A percentile compares a stretch with the other conserved stretches of the same genome.
Conservation (phyloP, 1,140 invertebrate species). For the Eueides isabella region DNA sequence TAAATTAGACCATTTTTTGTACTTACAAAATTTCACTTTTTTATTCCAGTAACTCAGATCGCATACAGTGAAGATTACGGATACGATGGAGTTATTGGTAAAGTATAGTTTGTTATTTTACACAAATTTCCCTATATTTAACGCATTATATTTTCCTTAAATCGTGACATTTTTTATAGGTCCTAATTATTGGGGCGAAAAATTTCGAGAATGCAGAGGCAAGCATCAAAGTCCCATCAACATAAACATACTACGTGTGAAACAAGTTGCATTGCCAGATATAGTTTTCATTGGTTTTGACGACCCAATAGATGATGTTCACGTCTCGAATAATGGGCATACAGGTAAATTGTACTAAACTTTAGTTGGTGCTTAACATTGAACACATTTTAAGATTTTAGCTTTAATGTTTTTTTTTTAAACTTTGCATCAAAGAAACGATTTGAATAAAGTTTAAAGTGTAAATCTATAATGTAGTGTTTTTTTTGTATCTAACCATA, state of each 20-base stretch:
- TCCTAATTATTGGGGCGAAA: conserved; percentile 87
- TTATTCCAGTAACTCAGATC: conserved; percentile 55
- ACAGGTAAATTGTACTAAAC: conserved; percentile 83
- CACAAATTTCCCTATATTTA: too few relatives aligned
- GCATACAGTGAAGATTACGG: conserved; percentile 67
- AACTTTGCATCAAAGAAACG: neutral
- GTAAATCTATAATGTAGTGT: too few relatives aligned
- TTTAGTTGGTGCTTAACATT: neutral
- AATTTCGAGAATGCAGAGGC: conserved; percentile 86
- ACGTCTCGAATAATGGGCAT: conserved; percentile 89
- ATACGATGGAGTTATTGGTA: conserved; percentile 72
- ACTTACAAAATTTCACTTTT: conserved; percentile 24
- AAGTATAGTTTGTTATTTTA: neutral
- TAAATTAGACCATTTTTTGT: neutral
- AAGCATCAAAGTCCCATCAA: conserved; percentile 93
- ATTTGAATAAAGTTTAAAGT: too few relatives aligned
- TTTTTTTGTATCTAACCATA: too few relatives aligned
- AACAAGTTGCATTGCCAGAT: conserved; percentile 81
- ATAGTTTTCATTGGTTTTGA: conserved; percentile 84
- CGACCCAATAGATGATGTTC: conserved; percentile 77
- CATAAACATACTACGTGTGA: conserved; percentile 87
- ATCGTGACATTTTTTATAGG: conserved; percentile 75
- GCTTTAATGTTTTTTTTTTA: neutral
- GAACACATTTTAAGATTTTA: neutral
- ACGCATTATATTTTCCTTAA: neutral